Conservation (phyloP, 2,113 vertebrate species). For the Oncorhynchus kisutch region DNA sequence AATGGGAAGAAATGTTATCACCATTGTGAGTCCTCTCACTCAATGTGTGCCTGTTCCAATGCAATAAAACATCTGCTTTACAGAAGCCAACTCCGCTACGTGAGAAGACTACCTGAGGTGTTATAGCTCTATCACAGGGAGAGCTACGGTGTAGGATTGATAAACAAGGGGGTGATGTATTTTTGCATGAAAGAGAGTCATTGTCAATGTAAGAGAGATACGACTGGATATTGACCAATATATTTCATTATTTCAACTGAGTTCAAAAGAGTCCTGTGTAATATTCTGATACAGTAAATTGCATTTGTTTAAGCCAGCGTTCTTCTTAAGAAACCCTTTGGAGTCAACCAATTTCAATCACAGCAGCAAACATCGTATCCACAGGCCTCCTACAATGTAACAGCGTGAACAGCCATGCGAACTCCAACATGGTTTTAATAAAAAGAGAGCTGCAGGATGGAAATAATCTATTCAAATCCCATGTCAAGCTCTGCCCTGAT, state of each 20-base stretch:
- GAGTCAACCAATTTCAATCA: background rate
- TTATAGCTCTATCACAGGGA: conserved; percentile 14
- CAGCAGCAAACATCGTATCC: background rate
- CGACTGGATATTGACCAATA: background rate
- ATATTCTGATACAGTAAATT: background rate
- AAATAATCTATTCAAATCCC: conserved; percentile 27
- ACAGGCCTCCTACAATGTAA: background rate
- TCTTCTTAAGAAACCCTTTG: background rate
- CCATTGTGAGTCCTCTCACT: conserved; percentile 40
- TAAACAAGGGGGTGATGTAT: background rate
- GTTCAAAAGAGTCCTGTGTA: background rate
- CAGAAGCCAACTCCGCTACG: conserved; percentile 26
- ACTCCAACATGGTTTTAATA: conserved; percentile 25
- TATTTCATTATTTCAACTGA: background rate
- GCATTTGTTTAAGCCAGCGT: background rate
- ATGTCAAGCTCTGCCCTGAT: conserved; percentile 16
- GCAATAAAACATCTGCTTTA: conserved; percentile 52
- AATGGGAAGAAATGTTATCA: conserved; percentile 50
- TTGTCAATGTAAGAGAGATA: background rate
- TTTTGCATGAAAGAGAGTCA: background rate
- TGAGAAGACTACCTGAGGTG: conserved; percentile 14
- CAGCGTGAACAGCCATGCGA: conserved; percentile 18
- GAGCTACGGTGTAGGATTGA: background rate
- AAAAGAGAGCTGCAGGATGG: conserved; percentile 23
- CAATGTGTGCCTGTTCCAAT: conserved; percentile 19